phyloP scores from a whole-genome alignment of 2,797 vertebrate genomes.

The Simalia tracyae region DNA sequence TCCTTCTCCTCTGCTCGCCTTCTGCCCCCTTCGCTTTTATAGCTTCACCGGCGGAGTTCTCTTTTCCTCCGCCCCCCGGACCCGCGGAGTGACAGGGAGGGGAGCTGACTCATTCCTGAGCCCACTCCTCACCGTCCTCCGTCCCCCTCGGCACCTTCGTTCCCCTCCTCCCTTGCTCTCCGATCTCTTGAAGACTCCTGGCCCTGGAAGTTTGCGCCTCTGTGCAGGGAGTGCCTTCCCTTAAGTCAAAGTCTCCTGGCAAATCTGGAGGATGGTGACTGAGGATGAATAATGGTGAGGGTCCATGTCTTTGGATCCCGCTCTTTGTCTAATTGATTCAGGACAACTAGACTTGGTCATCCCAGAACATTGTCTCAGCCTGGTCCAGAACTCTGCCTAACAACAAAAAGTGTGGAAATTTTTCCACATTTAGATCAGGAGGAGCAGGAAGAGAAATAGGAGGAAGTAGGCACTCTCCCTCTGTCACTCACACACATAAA shows the following conservation, averaged over 20 bases:
- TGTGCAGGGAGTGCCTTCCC: neutral
- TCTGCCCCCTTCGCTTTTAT: neutral
- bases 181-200: neutral
- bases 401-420: neutral
- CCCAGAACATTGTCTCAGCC: neutral
- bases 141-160: neutral
- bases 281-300: neutral
- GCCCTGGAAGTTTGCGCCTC: neutral
- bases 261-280: neutral
- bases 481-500: neutral
- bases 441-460: neutral
- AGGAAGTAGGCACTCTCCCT: neutral
- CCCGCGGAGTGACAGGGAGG: conserved; percentile 75
- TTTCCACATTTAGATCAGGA: neutral
- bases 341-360: neutral
- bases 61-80: conserved; percentile 57
- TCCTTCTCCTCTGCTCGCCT: neutral
- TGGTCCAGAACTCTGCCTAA: neutral
- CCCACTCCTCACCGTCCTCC: conserved; percentile 22
- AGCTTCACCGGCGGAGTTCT: conserved; percentile 63
- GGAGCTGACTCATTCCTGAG: conserved; percentile 68
- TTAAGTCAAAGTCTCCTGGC: too few relatives aligned
- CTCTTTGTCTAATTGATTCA: neutral
- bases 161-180: neutral
- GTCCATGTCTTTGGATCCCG: neutral